Percentiles rank a stretch among this genome's conserved stretches.
Evolutionary conservation across 2,113 vertebrate species (phyloP).

Genomic region (Pachycephala philippinensis): DNA sequence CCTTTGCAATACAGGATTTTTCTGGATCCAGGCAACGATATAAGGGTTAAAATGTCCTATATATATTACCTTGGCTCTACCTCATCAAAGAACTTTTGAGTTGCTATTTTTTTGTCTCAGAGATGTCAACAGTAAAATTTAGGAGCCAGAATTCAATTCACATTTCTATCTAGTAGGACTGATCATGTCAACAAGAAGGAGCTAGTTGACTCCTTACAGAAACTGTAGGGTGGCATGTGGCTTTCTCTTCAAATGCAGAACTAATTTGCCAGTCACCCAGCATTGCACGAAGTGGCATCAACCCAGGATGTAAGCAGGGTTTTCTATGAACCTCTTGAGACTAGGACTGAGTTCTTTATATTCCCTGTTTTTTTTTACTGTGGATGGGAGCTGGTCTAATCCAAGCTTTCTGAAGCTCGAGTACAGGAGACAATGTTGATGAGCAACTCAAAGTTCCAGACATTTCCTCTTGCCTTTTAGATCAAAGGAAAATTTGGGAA

Average conservation of each 20-base stretch:
- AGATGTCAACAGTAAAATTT: background rate
- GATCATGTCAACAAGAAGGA: background rate
- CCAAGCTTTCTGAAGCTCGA: background rate
- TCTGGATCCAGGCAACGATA: background rate
- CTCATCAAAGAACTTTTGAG: background rate
- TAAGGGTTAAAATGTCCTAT: background rate
- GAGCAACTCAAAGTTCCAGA: background rate
- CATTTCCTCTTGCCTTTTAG: background rate
- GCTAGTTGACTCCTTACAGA: background rate
- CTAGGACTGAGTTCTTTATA: background rate
- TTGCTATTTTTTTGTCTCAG: background rate
- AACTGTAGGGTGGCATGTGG: background rate
- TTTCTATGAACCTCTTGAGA: background rate
- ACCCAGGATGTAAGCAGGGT: background rate
- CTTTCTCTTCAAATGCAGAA: background rate
- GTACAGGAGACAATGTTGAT: background rate
- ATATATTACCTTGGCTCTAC: background rate
- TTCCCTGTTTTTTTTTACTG: background rate
- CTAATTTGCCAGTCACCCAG: background rate
- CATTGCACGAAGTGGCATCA: background rate
- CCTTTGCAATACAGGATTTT: background rate
- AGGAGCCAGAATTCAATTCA: background rate
- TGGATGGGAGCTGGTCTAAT: background rate
- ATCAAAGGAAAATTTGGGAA: background rate
- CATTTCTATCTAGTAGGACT: background rate